A percentile compares a stretch with the other conserved stretches of the same genome.
Conservation (phyloP, 2,888 invertebrate genomes). For the Cloeon dipterum region DNA sequence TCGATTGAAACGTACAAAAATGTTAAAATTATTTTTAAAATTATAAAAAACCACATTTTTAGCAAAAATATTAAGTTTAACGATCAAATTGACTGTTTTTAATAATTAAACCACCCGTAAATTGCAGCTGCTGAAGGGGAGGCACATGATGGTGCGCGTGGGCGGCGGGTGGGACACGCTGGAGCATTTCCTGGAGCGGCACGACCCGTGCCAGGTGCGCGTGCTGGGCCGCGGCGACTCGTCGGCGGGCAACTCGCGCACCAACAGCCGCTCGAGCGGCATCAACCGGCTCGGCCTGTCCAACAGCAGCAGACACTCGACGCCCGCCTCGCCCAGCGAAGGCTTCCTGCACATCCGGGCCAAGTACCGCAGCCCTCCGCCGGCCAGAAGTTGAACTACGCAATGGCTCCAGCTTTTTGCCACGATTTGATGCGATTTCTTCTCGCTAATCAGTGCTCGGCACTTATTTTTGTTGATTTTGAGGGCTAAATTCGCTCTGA, state of each 20-base stretch:
- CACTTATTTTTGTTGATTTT: too few species aligned
- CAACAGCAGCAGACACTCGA: neutral
- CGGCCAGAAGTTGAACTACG: conserved; percentile 16
- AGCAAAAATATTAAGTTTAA: too few species aligned
- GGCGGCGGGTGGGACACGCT: conserved; percentile 88
- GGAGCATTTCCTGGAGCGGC: conserved; percentile 73
- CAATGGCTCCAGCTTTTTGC: too few species aligned
- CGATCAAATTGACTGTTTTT: neutral
- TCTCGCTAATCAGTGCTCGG: too few species aligned
- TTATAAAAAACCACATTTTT: too few species aligned
- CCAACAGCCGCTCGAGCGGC: conserved; percentile 6
- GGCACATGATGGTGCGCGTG: conserved; percentile 90
- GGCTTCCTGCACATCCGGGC: conserved; percentile 42
- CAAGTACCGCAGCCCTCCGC: conserved; percentile 46
- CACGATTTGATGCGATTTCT: too few species aligned
- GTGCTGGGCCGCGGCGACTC: conserved; percentile 21
- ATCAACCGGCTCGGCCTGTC: conserved; percentile 8
- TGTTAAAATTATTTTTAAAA: too few species aligned
- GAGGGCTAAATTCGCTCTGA: too few species aligned
- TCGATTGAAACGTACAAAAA: too few species aligned
- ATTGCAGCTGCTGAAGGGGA: conserved; percentile 65
- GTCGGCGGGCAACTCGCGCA: conserved; percentile 13
- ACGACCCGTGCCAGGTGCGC: conserved; percentile 62
- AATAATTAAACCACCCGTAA: too few species aligned
- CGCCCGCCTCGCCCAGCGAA: conserved; percentile 18